Conservation (phyloP, 2,888 invertebrate genomes). For the Agrotis ipsilon region DNA sequence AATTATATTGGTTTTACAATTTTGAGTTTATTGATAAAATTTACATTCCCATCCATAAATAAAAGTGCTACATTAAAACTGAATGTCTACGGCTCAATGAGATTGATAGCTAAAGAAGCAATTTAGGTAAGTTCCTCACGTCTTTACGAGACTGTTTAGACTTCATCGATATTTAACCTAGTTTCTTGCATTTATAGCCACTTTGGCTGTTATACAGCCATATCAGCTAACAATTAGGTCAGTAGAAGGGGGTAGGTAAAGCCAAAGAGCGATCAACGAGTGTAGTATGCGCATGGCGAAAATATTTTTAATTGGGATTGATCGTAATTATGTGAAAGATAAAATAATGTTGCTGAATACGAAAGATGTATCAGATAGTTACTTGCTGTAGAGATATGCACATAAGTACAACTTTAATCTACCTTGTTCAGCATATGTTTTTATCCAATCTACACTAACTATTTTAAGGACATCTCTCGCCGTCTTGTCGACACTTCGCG, state of each 20-base stretch:
- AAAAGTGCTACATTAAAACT: constrained; percentile 45
- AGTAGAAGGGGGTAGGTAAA: constrained; percentile 83
- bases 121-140: constrained; percentile 71
- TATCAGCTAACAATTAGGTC: constrained; percentile 89
- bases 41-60: constrained; percentile 25
- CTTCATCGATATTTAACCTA: constrained; percentile 89
- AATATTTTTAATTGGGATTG: constrained; percentile 55
- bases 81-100: constrained; percentile 44
- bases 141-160: constrained; percentile 77
- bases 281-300: constrained; percentile 74
- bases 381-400: too few species aligned
- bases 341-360: too few species aligned
- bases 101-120: constrained; percentile 72
- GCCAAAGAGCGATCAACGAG: constrained; percentile 78
- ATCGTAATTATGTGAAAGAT: too few species aligned
- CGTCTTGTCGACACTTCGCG: too few species aligned
- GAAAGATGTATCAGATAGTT: too few species aligned
- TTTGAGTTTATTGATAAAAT: constrained; percentile 23
- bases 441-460: too few species aligned
- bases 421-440: too few species aligned
- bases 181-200: constrained; percentile 88
- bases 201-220: constrained; percentile 82
- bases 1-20: constrained; percentile 20
- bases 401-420: too few species aligned
- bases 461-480: too few species aligned